Evolutionary conservation across 2,113 vertebrate species (phyloP), one percentile per base, ranked within the genome.

Genomic region (Gallinago jamesoni): DNA sequence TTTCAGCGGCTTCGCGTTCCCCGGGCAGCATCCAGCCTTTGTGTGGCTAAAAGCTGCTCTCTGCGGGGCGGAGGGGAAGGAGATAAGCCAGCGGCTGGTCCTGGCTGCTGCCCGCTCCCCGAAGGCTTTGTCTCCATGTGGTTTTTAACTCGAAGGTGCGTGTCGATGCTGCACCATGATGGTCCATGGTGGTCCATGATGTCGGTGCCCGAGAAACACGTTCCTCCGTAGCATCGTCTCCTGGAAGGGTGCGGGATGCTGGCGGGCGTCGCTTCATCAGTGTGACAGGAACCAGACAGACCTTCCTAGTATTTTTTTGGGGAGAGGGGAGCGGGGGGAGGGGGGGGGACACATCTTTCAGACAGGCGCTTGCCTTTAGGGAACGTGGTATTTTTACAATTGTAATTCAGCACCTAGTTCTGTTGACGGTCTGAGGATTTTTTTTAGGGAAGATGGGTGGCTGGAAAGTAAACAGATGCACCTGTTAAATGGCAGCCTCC

Each of bases 1-100:
- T 98, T 98, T 98, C 98, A 97, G 97, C 96, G 82, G 97, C 94
- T 97, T 97, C 93, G 78, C 87, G 94, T 91, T 97, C 97, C 93
- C 90, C 93, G 86, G 93, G 67, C 77, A 82, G 94, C 94, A 95
- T 95, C 88, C 96, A 87, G 97, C 95, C 97, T 98, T 98, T 98
- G 98, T 98, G 98, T 98, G 97, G 94, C 90, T 94, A 92, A 97
- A 97, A 97, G 94, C 86, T 91, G 69, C 86, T 76, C 84, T 85
- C 70, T 93, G 86, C 94, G 93, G 91, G 80, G 78, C 88, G 96
- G 78, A 93, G 92, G 60, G 87, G 76, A 84, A 83, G 82, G 57
- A 77, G 92, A 57, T 66, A 57, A 89, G 80, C 95, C 10, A 22
- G 73, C 20, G 28, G 80, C 48, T 88, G 92, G 78, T 94, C 39